Evolutionary conservation across 2,888 invertebrate species (phyloP), one percentile per base, ranked within the genome.

Genomic region (Entomobrya proxima): DNA sequence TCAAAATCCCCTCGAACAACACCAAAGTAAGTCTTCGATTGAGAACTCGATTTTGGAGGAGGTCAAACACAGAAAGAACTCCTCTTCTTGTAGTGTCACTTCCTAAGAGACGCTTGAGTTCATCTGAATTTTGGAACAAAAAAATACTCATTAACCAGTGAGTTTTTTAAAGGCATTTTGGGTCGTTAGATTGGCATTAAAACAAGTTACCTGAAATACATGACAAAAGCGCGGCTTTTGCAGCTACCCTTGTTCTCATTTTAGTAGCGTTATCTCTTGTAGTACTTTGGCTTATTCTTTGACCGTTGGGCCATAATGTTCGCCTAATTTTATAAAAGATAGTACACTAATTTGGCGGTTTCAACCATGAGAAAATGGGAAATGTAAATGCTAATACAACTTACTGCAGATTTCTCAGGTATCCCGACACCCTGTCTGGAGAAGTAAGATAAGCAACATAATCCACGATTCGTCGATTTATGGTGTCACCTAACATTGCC

Each of bases 71-170:
- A 15, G 95, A 95, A 78, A 96, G 92, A 15, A 97, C 93, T 4
- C 98, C 98, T 89, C 95, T 94, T 27, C 96, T 93, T 2, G 96
- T 96, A 1, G 97, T 96, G 91, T 97, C 97, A 58, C 95, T 95
- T 0, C 98, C 98, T 83, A 98, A 95, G 90, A 98, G 95, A 91
- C 96, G 96, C 90, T 96, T 95, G 86, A 98, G 92, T 92, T 98
- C 98, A 92, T 98, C 98, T 94, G 92, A 27, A 92, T 92, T 85
- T 77, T 55, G 75, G 50, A 61, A 69, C 27, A 55, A 52, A 40
- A 72, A 52, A 7, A 64, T 32, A 44, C 50, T n/a, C n/a, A n/a
- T n/a, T n/a, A n/a, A n/a, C n/a, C n/a, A n/a, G n/a, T n/a, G n/a
- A n/a, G n/a, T 40, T 37, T 24, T 11, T 6, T 13, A 5, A 30